Conservation (phyloP, 1,140 invertebrate genomes). For the Ceratina australensis region DNA sequence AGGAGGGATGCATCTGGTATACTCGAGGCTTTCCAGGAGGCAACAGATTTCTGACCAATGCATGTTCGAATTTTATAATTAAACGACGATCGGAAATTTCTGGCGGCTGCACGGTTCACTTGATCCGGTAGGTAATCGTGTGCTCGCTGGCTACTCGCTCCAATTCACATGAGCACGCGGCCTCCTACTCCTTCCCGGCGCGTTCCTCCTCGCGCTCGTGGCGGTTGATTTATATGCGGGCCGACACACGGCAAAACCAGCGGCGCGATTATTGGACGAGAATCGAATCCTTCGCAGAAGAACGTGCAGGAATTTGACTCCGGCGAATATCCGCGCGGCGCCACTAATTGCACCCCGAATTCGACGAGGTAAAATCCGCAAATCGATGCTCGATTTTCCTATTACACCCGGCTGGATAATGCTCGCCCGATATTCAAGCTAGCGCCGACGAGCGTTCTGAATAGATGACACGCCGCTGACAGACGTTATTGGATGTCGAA, state of each 20-base stretch:
- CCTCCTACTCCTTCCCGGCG: too few relatives aligned
- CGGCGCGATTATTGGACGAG: conserved; percentile 27
- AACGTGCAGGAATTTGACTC: conserved; percentile 31
- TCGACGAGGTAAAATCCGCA: conserved; percentile 1
- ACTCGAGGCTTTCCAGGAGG: too few relatives aligned
- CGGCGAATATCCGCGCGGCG: neutral
- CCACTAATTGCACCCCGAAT: conserved; percentile 26
- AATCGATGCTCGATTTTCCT: conserved; percentile 23
- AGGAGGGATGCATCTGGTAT: too few relatives aligned
- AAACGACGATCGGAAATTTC: conserved; percentile 11
- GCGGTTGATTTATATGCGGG: conserved; percentile 27
- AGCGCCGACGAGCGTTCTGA: neutral
- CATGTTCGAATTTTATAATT: conserved; percentile 20
- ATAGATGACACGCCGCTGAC: neutral
- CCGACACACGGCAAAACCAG: conserved; percentile 29
- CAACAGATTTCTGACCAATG: too few relatives aligned
- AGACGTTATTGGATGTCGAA: neutral
- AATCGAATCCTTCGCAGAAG: conserved; percentile 25
- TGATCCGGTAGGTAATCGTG: conserved; percentile 13
- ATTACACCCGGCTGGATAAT: neutral
- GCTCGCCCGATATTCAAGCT: neutral
- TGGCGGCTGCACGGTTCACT: conserved; percentile 7
- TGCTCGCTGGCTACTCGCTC: neutral
- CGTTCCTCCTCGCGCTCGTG: neutral
- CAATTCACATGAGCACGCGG: neutral